Evolutionary conservation across 2,113 vertebrate genomes (phyloP).

Genomic region (Ia io): DNA sequence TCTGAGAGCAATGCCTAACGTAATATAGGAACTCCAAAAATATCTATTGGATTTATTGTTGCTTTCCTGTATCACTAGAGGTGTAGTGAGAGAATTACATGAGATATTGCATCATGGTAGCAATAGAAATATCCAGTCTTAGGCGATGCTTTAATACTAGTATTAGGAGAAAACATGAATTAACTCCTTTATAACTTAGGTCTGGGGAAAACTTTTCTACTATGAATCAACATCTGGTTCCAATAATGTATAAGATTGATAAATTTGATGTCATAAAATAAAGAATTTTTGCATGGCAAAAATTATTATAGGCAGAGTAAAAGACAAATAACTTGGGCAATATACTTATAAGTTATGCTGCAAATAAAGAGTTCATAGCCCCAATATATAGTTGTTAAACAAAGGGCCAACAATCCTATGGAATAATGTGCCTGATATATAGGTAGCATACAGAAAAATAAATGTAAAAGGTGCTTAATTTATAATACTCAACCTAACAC

Average conservation of each 20-base stretch:
- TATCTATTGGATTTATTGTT: background rate
- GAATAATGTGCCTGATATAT: background rate
- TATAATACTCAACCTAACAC: background rate
- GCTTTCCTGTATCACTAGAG: background rate
- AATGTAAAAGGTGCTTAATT: background rate
- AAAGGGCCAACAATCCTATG: background rate
- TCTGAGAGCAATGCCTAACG: background rate
- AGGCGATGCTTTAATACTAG: background rate
- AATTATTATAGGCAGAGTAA: background rate
- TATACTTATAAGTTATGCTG: background rate
- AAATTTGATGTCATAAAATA: constrained; percentile 31
- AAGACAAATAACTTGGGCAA: background rate
- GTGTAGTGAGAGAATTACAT: background rate
- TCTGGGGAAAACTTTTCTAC: background rate
- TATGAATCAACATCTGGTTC: background rate
- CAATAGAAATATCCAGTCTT: background rate
- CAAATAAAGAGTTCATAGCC: background rate
- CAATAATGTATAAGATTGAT: background rate
- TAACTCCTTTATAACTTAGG: background rate
- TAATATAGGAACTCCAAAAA: background rate
- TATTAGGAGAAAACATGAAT: background rate
- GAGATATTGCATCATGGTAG: background rate
- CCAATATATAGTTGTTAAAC: background rate
- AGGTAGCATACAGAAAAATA: background rate
- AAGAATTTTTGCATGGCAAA: constrained; percentile 7